Evolutionary conservation across 1,140 invertebrate species (phyloP), one percentile per base, ranked within the genome.

Genomic region (Drosophila nebulosa): DNA sequence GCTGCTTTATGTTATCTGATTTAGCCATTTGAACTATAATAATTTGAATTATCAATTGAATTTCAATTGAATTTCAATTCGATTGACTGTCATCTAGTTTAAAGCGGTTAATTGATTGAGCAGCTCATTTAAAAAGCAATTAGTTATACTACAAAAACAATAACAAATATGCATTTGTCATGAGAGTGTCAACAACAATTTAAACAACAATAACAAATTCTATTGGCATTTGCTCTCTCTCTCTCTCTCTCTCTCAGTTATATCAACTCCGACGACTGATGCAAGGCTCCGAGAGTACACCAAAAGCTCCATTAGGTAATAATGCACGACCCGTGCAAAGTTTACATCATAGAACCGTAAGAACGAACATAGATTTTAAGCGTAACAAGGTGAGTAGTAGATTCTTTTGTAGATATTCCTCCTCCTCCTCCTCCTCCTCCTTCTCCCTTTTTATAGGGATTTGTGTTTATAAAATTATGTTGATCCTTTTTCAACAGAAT

Each of bases 301-400:
- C 97, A 16, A 98, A 98, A 90, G 96, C 97, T 22, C 96, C 96
- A 6, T 94, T 99, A 91, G 97, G 96, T 59, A 98, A 98, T 94
- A 99, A 99, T 93, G 97, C 96, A 62, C 94, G 98, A 65, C 98
- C 98, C 12, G 93, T 97, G 22, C 97, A 98, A 92, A 95, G 95
- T 57, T 93, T 98, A 64, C 95, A 99, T 92, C 96, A 98, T 90
- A 95, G 98, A 85, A 97, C 97, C 39, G 95, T 99, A 71, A 94
- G 98, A 86, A 99, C 98, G 64, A 99, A 99, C 91, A 99, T 99
- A 90, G 97, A 99, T 93, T 98, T 99, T 93, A 95, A 94, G 81
- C 95, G 94, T 74, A 91, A 91, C 74, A 92, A 93, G 93, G 94
- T 95, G 92, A 91, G 91, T 74, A 30, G 12, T 30, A 0, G n/a